Percentiles rank a stretch among this genome's conserved stretches.
phyloP scores from a whole-genome alignment of 2,113 vertebrate species.

The Amia ocellicauda region DNA sequence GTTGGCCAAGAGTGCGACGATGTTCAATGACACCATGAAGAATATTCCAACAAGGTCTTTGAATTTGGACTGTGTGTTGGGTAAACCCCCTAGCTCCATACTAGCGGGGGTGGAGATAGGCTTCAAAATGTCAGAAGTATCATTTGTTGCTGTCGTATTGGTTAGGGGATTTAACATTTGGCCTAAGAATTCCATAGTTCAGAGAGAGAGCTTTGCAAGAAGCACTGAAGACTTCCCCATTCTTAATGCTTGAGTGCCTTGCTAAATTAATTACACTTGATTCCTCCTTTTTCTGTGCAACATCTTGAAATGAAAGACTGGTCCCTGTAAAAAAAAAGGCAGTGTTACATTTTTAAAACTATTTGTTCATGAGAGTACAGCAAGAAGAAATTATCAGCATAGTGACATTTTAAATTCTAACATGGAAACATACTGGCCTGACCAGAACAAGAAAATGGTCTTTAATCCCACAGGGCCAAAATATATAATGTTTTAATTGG shows the following conservation, averaged over 20 bases:
- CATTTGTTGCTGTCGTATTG: constrained; percentile 46
- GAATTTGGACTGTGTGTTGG: constrained; percentile 51
- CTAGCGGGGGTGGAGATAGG: constrained; percentile 47
- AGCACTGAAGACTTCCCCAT: constrained; percentile 34
- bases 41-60: constrained; percentile 72
- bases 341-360: neutral
- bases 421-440: neutral
- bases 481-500: no score
- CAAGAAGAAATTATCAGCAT: neutral
- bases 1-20: constrained; percentile 78
- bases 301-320: neutral
- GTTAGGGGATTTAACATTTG: constrained; percentile 30
- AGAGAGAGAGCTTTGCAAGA: constrained; percentile 29
- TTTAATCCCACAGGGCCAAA: no score
- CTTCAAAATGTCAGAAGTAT: constrained; percentile 44
- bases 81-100: constrained; percentile 43
- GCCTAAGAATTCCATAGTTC: constrained; percentile 53
- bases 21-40: constrained; percentile 77
- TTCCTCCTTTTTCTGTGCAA: neutral
- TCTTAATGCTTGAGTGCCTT: neutral
- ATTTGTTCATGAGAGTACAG: neutral
- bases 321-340: neutral
- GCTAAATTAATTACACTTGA: neutral
- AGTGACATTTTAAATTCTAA: neutral
- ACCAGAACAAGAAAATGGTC: no score